A percentile compares a stretch with the other conserved stretches of the same genome.
Evolutionary conservation across 1,140 invertebrate genomes (phyloP).

Genomic region (Drosophila prosaltans): DNA sequence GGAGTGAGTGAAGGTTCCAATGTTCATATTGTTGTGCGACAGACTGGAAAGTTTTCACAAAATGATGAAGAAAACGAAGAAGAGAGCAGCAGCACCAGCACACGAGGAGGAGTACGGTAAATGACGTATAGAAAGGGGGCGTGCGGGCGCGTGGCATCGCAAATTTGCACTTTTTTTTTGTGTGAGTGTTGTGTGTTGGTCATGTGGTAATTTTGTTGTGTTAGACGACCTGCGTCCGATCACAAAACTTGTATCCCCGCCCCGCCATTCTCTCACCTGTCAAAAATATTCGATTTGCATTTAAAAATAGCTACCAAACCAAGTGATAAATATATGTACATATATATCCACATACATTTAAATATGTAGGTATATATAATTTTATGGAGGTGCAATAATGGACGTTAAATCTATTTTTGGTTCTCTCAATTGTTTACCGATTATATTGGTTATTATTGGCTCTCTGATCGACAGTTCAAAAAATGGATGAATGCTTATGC

Average conservation of each 20-base stretch:
- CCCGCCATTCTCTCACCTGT: not conserved
- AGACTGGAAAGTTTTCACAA: slow-evolving; percentile 72
- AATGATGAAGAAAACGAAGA: slow-evolving; percentile 35
- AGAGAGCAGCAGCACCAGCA: not conserved
- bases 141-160: not conserved
- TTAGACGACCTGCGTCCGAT: too few species aligned
- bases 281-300: slow-evolving; percentile 39
- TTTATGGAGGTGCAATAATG: slow-evolving; percentile 12
- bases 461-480: slow-evolving; percentile 15
- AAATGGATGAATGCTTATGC: slow-evolving; percentile 9
- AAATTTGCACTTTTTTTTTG: slow-evolving; percentile 24
- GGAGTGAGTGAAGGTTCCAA: slow-evolving; percentile 17
- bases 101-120: not conserved
- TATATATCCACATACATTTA: not conserved
- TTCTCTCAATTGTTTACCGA: slow-evolving; percentile 10
- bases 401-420: slow-evolving; percentile 42
- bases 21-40: slow-evolving; percentile 62
- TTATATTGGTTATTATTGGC: slow-evolving; percentile 33
- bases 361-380: not conserved
- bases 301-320: slow-evolving; percentile 57
- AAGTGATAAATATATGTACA: slow-evolving; percentile 53
- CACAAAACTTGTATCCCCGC: too few species aligned
- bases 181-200: slow-evolving; percentile 21
- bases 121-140: not conserved
- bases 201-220: slow-evolving; percentile 55